Evolutionary conservation across 2,797 vertebrate species (phyloP), one percentile per base, ranked within the genome.

Genomic region (Propithecus deckenii): DNA sequence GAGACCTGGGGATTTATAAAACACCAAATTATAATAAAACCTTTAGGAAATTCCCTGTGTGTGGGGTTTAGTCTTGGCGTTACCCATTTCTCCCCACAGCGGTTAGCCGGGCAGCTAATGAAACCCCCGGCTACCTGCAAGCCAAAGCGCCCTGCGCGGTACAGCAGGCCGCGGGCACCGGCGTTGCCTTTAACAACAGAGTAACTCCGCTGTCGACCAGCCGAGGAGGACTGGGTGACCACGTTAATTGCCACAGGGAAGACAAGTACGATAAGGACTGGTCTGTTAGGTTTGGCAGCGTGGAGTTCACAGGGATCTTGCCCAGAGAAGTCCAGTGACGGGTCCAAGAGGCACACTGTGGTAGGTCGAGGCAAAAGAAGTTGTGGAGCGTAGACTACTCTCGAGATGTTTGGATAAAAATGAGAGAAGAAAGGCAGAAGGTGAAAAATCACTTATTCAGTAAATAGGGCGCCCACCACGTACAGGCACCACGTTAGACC

Each of bases 101-200:
- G 5, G 25, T 50, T 32, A 80, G 7, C 35, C 63, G 59, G 35
- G n/a, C 1, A 87, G 20, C 69, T 63, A 13, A 1, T 0, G 35
- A 41, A 6, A 55, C 48, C 46, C 20, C 17, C n/a, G 55, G 8
- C 25, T 6, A 32, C 43, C 86, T 55, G 13, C 32, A 18, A 32
- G 52, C 23, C 61, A n/a, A 57, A 41, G 43, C 0, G 1, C n/a
- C 10, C 1, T 2, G 7, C 30, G 11, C 7, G 10, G 18, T 11
- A 12, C 43, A 52, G 15, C 11, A 75, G 28, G 52, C 35, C 7
- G 6, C 41, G 61, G 79, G 32, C 15, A 38, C 71, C 55, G 2
- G 8, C 50, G 67, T 3, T 28, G 28, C 17, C 52, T 18, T n/a
- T 17, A 46, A 0, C 41, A 78, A 23, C 4, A 43, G 3, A 80